Base-by-base conservation (phyloP, 2,797 vertebrate genomes). In the Falco naumanni region DNA sequence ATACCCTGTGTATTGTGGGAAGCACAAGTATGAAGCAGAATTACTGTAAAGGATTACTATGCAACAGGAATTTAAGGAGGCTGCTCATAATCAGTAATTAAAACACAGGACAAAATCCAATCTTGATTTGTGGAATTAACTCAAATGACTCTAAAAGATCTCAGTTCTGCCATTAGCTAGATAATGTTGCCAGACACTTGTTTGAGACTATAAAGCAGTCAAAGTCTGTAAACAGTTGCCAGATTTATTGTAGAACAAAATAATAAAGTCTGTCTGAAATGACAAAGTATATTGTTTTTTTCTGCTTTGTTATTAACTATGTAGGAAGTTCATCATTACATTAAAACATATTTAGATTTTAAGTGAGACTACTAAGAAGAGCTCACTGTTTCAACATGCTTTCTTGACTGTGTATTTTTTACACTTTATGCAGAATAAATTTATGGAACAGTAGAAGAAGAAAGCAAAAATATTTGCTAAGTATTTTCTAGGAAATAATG, bases 161-260 rank as follows among this genome's bases (percentile, higher is more conserved):
- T 87, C 37, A 79, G 56, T 93, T 91, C 69, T 95, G 59, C 57
- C 50, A 87, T 84, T 86, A 83, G 65, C 29, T 39, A 90, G 77
- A 89, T 59, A 91, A 94, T n/a, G 21, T 63, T 94, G 68, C 86
- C 86, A 95, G 66, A 77, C 64, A 87, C 57, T 79, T 88, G 21
- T 86, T 51, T 64, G 75, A 90, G 93, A 64, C 34, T 71, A 89
- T 74, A 89, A 91, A 91, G 43, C 57, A 94, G 45, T 82, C 54
- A 15, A 90, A 77, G 48, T 53, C 86, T 92, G 47, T 45, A 87
- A 92, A 93, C 66, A 69, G 51, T 59, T 92, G 63, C 53, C 8
- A 6, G 91, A 92, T 83, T 91, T 69, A 92, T 25, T 90, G 51
- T n/a, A 84, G 65, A 93, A 87, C 29, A 93, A 95, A 95, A 94